These are phyloP conservation scores for Gymnosoma rotundatum DNA, from an alignment of 2,888 invertebrate genomes.

Conservation along the genomic window DNA sequence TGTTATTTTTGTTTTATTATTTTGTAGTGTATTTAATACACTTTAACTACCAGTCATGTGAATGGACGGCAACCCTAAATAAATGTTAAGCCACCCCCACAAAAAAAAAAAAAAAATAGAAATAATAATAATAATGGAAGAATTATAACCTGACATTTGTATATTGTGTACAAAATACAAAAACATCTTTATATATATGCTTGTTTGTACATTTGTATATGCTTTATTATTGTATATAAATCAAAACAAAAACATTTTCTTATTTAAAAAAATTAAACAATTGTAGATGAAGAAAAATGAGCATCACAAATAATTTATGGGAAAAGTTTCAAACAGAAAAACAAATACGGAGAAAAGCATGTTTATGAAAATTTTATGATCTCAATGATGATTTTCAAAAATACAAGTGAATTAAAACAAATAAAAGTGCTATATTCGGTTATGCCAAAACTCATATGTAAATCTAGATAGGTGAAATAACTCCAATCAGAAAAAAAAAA, in stretches of 20 bases:
- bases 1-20: constrained; percentile 54
- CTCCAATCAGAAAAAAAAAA: no score
- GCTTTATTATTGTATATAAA: constrained; percentile 32
- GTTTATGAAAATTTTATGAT: background rate
- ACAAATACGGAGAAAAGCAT: background rate
- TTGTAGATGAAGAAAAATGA: constrained; percentile 54
- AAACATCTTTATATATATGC: background rate
- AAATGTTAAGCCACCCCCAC: constrained; percentile 69
- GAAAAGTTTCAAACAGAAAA: constrained; percentile 38
- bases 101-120: no score
- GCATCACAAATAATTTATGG: constrained; percentile 55
- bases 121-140: constrained; percentile 69
- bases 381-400: no score
- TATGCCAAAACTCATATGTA: no score
- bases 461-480: no score
- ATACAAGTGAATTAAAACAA: background rate
- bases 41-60: constrained; percentile 15
- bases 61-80: constrained; percentile 64
- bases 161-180: constrained; percentile 29
- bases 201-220: background rate
- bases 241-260: constrained; percentile 43
- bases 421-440: no score
- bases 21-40: constrained; percentile 19
- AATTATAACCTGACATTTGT: constrained; percentile 67
- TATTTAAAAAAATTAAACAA: constrained; percentile 44